Conservation (phyloP, 2,797 vertebrate species). For the Macroramphosus scolopax region DNA sequence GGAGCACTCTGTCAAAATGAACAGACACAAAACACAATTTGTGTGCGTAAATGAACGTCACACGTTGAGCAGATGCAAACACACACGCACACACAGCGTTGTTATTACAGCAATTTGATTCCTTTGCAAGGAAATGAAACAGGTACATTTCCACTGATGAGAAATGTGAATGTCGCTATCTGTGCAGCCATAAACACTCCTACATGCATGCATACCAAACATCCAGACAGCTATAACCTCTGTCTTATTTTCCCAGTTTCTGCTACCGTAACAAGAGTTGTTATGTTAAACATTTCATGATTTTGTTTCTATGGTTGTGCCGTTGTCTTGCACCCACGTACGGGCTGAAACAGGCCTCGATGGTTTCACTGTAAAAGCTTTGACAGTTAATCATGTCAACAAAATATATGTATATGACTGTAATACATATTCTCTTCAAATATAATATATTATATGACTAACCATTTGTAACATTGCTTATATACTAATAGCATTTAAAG, state of each 20-base stretch:
- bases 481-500: no score
- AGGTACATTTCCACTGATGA: background rate
- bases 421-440: no score
- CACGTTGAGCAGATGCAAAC: slow-evolving; percentile 1
- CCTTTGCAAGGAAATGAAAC: background rate
- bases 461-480: no score
- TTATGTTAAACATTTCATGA: no score
- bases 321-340: no score
- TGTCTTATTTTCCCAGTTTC: background rate
- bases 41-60: slow-evolving; percentile 1
- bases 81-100: background rate
- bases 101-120: background rate
- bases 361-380: no score
- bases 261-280: no score
- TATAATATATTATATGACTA: no score
- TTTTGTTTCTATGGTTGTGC: no score
- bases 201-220: background rate
- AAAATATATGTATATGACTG: no score
- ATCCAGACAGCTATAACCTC: background rate
- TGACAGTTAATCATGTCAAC: no score
- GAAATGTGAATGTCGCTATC: background rate
- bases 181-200: background rate
- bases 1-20: slow-evolving; percentile 42
- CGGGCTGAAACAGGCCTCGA: no score
- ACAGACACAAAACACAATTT: slow-evolving; percentile 14